Percentiles rank a stretch among this genome's conserved stretches.
Conservation (phyloP, 2,888 invertebrate genomes). For the Coecobrya sp. region DNA sequence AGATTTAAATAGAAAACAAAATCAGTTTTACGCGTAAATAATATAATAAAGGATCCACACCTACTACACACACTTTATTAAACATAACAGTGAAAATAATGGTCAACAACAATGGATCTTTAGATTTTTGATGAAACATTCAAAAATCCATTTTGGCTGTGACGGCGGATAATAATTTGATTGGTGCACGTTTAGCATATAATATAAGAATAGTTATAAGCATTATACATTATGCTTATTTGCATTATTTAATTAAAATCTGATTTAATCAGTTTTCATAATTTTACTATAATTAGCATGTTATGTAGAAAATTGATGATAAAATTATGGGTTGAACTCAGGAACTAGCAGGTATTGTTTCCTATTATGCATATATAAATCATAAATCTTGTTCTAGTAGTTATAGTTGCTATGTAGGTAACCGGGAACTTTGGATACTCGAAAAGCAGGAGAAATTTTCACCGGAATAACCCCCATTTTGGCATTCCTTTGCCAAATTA, state of each 20-base stretch:
- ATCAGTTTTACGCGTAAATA: constrained; percentile 3
- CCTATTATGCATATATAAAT: too few species aligned
- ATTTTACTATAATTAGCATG: background rate
- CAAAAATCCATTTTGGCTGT: constrained; percentile 86
- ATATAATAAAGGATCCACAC: constrained; percentile 45
- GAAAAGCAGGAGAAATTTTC: too few species aligned
- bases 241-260: background rate
- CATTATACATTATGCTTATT: background rate
- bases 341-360: constrained; percentile 3
- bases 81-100: constrained; percentile 20
- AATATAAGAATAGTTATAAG: background rate
- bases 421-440: too few species aligned
- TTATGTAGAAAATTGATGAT: background rate
- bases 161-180: constrained; percentile 86
- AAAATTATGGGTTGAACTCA: background rate
- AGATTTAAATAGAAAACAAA: background rate
- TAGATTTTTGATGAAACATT: constrained; percentile 73
- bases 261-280: background rate
- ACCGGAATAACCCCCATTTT: too few species aligned
- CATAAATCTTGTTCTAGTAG: too few species aligned
- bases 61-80: constrained; percentile 25
- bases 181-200: constrained; percentile 84
- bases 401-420: too few species aligned
- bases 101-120: constrained; percentile 58
- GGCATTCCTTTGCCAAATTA: too few species aligned